A percentile compares a stretch with the other conserved stretches of the same genome.
Conservation (phyloP, 2,888 invertebrate species). For the Rotaria sp. region DNA sequence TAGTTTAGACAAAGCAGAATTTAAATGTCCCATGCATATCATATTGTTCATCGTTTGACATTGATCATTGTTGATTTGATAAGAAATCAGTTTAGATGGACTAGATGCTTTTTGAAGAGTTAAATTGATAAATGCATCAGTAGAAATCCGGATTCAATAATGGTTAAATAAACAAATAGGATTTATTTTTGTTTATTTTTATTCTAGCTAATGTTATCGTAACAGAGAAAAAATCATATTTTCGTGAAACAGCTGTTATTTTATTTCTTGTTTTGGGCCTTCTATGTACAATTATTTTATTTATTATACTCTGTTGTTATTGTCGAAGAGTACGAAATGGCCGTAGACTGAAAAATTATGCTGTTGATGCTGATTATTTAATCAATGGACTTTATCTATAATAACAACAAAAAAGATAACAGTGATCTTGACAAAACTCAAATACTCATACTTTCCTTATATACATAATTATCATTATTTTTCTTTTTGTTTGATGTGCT, state of each 20-base stretch:
- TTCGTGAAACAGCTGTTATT: neutral
- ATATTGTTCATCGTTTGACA: no score
- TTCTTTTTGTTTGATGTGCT: neutral
- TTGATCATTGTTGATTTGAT: no score
- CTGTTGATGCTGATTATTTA: conserved; percentile 21
- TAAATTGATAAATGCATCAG: no score
- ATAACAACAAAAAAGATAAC: neutral
- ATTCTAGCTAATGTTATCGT: neutral
- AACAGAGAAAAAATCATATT: neutral
- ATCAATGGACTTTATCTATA: conserved; percentile 12
- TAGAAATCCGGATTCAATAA: neutral
- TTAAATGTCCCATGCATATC: no score
- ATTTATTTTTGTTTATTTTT: neutral
- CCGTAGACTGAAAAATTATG: neutral
- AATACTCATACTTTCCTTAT: neutral
- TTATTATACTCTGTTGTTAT: neutral
- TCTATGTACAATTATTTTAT: neutral
- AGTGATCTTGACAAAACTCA: neutral
- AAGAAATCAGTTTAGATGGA: no score
- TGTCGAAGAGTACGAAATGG: neutral
- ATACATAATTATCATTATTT: neutral
- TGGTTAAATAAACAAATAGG: neutral
- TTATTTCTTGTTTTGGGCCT: neutral
- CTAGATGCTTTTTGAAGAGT: no score
- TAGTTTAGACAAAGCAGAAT: no score